Evolutionary conservation across 30 jellyfish, hydroid and myxozoan species (phyloP).

Genomic region (Pelagia noctiluca): DNA sequence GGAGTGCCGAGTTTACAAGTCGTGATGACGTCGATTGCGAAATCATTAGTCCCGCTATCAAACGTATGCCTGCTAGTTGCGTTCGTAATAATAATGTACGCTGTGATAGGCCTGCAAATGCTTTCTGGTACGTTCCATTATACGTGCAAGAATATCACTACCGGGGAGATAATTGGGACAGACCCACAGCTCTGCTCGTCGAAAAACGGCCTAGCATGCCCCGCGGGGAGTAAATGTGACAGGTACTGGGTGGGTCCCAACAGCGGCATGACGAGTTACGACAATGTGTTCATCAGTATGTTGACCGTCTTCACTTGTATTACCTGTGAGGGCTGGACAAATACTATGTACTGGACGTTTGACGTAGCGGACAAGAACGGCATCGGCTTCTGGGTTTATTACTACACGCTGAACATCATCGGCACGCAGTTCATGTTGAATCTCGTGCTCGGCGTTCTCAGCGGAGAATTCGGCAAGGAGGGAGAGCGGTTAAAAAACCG

Average conservation of each 20-base stretch:
- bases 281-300: constrained; percentile 76
- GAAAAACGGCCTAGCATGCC: constrained; percentile 71
- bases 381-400: constrained; percentile 68
- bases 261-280: constrained; percentile 82
- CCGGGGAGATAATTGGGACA: constrained; percentile 40
- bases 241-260: constrained; percentile 89
- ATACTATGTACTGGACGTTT: constrained; percentile 83
- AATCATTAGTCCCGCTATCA: constrained; percentile 80
- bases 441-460: constrained; percentile 88
- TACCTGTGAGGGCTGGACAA: constrained; percentile 95
- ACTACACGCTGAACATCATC: constrained; percentile 72
- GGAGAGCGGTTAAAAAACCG: constrained; percentile 87
- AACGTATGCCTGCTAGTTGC: constrained; percentile 83
- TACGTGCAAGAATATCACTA: constrained; percentile 73
- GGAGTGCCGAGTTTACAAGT: constrained; percentile 93
- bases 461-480: constrained; percentile 93
- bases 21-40: constrained; percentile 88
- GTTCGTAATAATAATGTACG: constrained; percentile 81
- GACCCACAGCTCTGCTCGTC: constrained; percentile 61
- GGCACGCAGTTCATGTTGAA: constrained; percentile 94
- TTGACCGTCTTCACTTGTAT: constrained; percentile 85
- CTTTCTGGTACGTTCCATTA: constrained; percentile 70
- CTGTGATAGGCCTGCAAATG: constrained; percentile 79
- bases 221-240: constrained; percentile 71
- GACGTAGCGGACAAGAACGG: constrained; percentile 74